Base-by-base conservation (phyloP, 2,113 vertebrate genomes). In the Tragulus kanchil region DNA sequence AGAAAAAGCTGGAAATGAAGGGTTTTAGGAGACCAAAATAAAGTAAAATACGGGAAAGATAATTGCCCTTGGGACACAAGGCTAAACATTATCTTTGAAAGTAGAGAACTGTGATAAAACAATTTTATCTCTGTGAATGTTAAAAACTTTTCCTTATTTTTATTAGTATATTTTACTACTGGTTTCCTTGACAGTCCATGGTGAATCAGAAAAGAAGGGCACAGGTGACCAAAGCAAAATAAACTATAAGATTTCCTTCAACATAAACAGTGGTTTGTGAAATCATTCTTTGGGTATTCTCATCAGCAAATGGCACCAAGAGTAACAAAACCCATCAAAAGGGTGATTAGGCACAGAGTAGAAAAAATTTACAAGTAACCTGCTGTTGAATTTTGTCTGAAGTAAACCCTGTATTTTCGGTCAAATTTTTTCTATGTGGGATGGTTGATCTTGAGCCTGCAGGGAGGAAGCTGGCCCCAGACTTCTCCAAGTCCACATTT, bases 101-200 rank as follows among this genome's bases (percentile, higher is more conserved):
- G 79, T 23, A 78, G 42, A 86, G 19, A 95, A 78, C 1, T 81
- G 31, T 17, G 15, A 71, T 23, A 50, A 52, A 90, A 82, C 36
- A 93, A 77, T 56, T 83, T 95, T 81, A 92, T 61, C 65, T 82
- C 61, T 86, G n/a, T 28, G 50, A 94, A n/a, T 77, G n/a, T 58
- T 59, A 92, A 62, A 94, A 94, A 87, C 28, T 77, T 75, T 14
- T 36, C 36, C 36, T 36, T n/a, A n/a, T 56, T 91, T 56, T 85
- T 78, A 42, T 69, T 42, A 45, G 45, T 64, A 26, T 15, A 77
- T 82, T 86, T 91, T 73, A 78, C 61, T 94, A 64, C 13, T 78
- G 15, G 67, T 95, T 85, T 94, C 23, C 10, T 92, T 90, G 26
- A 25, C 77, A 93, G 12, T 91, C 45, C 45, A 67, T 3, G 11